A percentile compares a stretch with the other conserved stretches of the same genome.
These are phyloP conservation scores for Drosophila cardini DNA, from an alignment of 1,140 invertebrate species.

Conservation along the genomic window DNA sequence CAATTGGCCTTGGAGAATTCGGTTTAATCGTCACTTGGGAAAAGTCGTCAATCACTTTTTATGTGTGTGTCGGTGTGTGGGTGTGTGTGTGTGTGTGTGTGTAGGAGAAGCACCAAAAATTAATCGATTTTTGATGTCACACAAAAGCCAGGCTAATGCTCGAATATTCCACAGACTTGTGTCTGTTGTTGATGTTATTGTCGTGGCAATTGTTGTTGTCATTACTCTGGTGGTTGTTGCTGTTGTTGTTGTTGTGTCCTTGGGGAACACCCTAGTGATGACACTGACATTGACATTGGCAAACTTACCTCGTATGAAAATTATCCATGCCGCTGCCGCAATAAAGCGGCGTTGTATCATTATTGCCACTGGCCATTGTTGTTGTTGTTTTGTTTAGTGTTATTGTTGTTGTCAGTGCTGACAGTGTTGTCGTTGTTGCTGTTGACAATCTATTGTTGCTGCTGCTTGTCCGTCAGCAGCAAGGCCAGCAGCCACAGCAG, in stretches of 20 bases:
- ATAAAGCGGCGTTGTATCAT: slow-evolving; percentile 74
- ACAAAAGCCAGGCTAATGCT: slow-evolving; percentile 39
- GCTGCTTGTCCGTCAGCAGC: slow-evolving; percentile 39
- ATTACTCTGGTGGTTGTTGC: slow-evolving; percentile 17
- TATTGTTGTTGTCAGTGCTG: slow-evolving; percentile 25
- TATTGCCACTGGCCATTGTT: slow-evolving; percentile 71
- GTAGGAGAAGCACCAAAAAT: slow-evolving; percentile 45
- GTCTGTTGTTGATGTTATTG: slow-evolving; percentile 17
- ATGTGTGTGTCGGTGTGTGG: too few species aligned
- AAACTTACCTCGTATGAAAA: slow-evolving; percentile 76
- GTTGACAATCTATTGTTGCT: slow-evolving; percentile 36
- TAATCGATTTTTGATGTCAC: slow-evolving; percentile 70
- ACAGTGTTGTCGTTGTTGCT: slow-evolving; percentile 19
- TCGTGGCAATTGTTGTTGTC: slow-evolving; percentile 16
- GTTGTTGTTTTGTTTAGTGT: slow-evolving; percentile 2
- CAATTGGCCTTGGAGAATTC: slow-evolving; percentile 16
- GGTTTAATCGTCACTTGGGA: slow-evolving; percentile 39
- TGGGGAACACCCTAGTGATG: slow-evolving; percentile 31
- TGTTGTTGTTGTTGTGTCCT: slow-evolving; percentile 42
- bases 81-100: too few species aligned
- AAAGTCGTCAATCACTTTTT: slow-evolving; percentile 38
- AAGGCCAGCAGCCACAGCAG: slow-evolving; percentile 49
- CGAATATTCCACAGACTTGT: slow-evolving; percentile 17
- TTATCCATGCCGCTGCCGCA: slow-evolving; percentile 80
- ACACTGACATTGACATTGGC: slow-evolving; percentile 21